Percentiles rank a stretch among this genome's conserved stretches.
Evolutionary conservation across 2,888 invertebrate genomes (phyloP).

Genomic region (Amphipoea oculea): DNA sequence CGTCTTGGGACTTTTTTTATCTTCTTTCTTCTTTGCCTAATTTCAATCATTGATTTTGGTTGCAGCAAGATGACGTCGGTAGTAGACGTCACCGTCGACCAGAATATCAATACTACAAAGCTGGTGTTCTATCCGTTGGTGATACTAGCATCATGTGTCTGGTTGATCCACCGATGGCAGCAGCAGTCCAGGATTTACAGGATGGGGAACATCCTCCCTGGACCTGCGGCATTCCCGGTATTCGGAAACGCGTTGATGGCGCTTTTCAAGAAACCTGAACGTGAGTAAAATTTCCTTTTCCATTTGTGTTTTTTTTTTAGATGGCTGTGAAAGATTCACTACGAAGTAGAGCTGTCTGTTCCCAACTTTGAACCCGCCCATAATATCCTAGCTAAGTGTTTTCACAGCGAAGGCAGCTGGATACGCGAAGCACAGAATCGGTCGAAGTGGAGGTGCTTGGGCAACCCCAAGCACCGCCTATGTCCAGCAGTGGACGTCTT

Average conservation of each 20-base stretch:
- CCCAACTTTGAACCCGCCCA: neutral
- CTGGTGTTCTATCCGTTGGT: conserved; percentile 77
- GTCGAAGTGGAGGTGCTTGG: neutral
- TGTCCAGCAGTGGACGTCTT: neutral
- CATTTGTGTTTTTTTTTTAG: neutral
- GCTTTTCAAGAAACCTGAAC: conserved; percentile 91
- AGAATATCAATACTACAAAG: conserved; percentile 58
- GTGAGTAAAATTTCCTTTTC: conserved; percentile 81
- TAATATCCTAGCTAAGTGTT: too few species aligned
- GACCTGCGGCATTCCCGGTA: conserved; percentile 92
- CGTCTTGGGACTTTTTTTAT: too few species aligned
- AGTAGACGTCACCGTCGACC: conserved; percentile 67
- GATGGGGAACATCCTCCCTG: conserved; percentile 93
- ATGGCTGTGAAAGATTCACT: neutral
- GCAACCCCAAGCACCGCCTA: neutral
- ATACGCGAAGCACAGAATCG: neutral
- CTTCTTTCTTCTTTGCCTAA: too few species aligned
- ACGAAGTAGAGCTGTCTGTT: neutral
- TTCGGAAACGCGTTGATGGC: conserved; percentile 93
- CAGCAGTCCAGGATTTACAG: conserved; percentile 89
- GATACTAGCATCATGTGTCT: conserved; percentile 73
- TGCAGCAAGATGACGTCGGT: conserved; percentile 72
- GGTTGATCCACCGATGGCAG: conserved; percentile 87
- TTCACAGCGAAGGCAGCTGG: neutral
- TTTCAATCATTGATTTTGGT: neutral